These are phyloP conservation scores for Neodiprion lecontei DNA, from an alignment of 1,140 invertebrate genomes.

Conservation along the genomic window DNA sequence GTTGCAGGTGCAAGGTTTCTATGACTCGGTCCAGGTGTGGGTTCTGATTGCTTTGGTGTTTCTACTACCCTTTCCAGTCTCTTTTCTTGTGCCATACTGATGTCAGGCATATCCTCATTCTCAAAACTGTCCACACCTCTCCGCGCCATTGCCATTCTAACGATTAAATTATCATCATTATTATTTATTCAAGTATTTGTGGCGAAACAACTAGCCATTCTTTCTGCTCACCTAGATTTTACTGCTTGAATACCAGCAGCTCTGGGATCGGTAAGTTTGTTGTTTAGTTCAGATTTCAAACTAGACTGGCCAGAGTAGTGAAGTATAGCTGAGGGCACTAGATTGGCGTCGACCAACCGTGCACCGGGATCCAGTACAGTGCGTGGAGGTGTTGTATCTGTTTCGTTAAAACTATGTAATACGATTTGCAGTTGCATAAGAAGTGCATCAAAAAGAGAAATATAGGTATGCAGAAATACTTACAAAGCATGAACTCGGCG, in stretches of 20 bases:
- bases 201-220: neutral
- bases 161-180: conserved; percentile 23
- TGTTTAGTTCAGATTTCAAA: conserved; percentile 55
- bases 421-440: conserved; percentile 23
- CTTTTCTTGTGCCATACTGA: conserved; percentile 27
- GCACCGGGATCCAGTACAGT: conserved; percentile 64
- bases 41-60: conserved; percentile 24
- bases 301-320: conserved; percentile 67
- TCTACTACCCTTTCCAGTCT: conserved; percentile 11
- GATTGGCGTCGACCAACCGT: conserved; percentile 71
- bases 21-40: conserved; percentile 21
- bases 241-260: conserved; percentile 55
- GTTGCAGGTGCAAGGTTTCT: conserved; percentile 25
- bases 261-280: conserved; percentile 58
- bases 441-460: conserved; percentile 24
- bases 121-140: conserved; percentile 6
- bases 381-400: conserved; percentile 80
- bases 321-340: conserved; percentile 78
- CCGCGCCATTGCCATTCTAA: conserved; percentile 27
- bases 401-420: conserved; percentile 11
- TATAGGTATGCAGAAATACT: conserved; percentile 51
- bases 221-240: conserved; percentile 52
- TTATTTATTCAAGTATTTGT: conserved; percentile 21
- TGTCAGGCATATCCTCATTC: conserved; percentile 28
- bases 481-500: conserved; percentile 77